Base-by-base conservation (phyloP, 2,888 invertebrate species). In the Caenorhabditis wallacei region DNA sequence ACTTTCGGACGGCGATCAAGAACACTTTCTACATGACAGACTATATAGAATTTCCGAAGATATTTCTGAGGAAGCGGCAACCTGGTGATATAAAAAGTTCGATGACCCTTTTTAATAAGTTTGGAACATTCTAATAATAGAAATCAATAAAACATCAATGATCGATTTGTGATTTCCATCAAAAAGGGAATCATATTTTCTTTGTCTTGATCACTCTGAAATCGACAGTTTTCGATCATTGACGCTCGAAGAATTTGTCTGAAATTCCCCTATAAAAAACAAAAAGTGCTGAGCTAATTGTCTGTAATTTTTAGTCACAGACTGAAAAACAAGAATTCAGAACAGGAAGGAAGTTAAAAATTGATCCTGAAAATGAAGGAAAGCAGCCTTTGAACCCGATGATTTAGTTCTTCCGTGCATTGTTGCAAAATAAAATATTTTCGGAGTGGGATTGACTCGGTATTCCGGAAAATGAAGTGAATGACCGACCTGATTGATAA, bases 401-500 rank as follows among this genome's bases (percentile, higher is more conserved):
- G 46, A 48, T n/a, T 18, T 18, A n/a, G 18, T 48, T 18, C 3
- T 13, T 22, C 24, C 13, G 72, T 74, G 74, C 61, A 51, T 54
- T 56, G 18, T 20, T 43, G 63, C 63, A 74, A 54, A 61, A 43
- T n/a, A n/a, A n/a, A n/a, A n/a, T n/a, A n/a, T n/a, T 26, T 40
- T 40, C 24, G 63, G 37, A 56, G n/a, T n/a, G 35, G 30, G 46
- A 26, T 71, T 75, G 75, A 75, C 66, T 75, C 57, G 66, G 22
- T 64, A 66, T 66, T 66, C 66, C 75, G 75, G 75, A 66, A 69
- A 69, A 75, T 13, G 16, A 69, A 43, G 22, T 64, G 53, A 46
- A 30, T 40, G 56, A 24, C 46, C 43, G 74, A 75, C 75, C 75
- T 48, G n/a, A 54, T 8, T 75, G 75, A 75, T 75, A 75, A 75